A percentile compares a stretch with the other conserved stretches of the same genome.
These are phyloP conservation scores for Diglossa cyanea DNA, from an alignment of 2,797 vertebrate genomes.

Conservation along the genomic window DNA sequence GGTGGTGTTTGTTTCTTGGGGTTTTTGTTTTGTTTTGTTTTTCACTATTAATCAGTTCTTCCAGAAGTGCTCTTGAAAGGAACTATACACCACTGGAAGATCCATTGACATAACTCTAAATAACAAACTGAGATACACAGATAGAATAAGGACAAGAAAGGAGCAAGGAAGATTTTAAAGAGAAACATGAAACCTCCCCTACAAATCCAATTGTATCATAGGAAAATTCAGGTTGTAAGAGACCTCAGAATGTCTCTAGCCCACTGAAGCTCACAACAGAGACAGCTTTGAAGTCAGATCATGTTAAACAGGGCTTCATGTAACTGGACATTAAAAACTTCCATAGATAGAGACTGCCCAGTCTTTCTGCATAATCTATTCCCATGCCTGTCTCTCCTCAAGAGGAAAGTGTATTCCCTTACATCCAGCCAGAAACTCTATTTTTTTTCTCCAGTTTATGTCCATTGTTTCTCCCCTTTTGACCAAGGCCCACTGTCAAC, in stretches of 20 bases:
- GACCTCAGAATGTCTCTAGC: background rate
- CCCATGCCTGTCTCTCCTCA: background rate
- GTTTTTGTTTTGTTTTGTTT: background rate
- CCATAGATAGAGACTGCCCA: background rate
- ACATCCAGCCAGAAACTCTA: background rate
- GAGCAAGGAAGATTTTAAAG: background rate
- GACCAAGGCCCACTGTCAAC: background rate
- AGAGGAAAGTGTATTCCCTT: background rate
- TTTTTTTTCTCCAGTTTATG: background rate
- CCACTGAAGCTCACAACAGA: background rate
- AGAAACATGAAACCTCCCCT: background rate
- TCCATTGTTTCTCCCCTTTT: background rate
- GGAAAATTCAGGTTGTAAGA: background rate
- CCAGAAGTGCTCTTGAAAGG: background rate
- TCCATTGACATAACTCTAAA: background rate
- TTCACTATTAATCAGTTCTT: background rate
- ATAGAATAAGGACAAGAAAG: background rate
- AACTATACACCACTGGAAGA: background rate
- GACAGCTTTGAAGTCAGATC: background rate
- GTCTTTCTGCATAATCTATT: background rate
- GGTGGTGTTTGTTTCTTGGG: accelerated
- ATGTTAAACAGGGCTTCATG: background rate
- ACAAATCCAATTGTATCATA: background rate
- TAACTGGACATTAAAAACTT: background rate
- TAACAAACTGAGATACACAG: background rate